phyloP scores from a whole-genome alignment of 2,797 vertebrate species.

The Perodicticus potto region DNA sequence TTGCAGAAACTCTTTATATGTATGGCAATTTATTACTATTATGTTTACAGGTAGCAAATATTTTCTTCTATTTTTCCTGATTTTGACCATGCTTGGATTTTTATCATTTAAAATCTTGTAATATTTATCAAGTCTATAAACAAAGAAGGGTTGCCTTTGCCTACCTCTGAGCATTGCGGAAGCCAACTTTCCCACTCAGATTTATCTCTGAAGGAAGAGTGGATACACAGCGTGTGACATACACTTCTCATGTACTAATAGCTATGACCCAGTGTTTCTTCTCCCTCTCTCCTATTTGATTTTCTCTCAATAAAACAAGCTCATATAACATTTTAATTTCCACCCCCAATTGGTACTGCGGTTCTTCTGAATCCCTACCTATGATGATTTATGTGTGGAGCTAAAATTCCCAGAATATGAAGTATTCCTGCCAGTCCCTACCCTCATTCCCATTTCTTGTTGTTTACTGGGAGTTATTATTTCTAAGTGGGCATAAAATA shows the following conservation, averaged over 20 bases:
- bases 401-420: not conserved
- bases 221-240: not conserved
- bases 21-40: too few species aligned
- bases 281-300: not conserved
- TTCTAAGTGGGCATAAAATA: not conserved
- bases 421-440: not conserved
- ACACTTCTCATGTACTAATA: not conserved
- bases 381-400: not conserved
- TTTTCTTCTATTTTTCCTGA: too few species aligned
- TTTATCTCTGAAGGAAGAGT: not conserved
- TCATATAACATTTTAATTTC: not conserved
- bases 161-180: not conserved
- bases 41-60: too few species aligned
- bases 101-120: too few species aligned
- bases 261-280: not conserved
- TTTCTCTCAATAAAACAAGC: not conserved
- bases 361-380: not conserved
- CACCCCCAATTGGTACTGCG: not conserved
- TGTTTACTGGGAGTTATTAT: slow-evolving; percentile 2
- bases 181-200: not conserved
- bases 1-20: too few species aligned
- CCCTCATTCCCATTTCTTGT: not conserved
- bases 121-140: not conserved
- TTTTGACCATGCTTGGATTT: too few species aligned
- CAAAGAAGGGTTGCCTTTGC: not conserved